Percentiles rank a stretch among this genome's conserved stretches.
phyloP scores from a whole-genome alignment of 2,888 invertebrate species.

The Tachystola acroxantha region DNA sequence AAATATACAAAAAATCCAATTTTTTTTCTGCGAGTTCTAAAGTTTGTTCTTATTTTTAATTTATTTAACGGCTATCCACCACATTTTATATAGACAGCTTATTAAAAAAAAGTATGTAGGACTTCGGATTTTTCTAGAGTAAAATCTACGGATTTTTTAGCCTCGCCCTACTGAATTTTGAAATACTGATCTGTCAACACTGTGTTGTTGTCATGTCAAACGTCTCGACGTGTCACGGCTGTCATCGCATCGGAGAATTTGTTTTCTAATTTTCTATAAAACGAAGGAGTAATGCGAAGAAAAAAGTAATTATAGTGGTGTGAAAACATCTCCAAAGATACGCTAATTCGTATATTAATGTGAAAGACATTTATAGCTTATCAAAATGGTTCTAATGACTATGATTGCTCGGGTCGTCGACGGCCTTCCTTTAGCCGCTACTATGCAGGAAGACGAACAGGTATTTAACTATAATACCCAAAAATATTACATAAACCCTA shows the following conservation, averaged over 20 bases:
- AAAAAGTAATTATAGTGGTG: constrained; percentile 41
- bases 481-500: not conserved
- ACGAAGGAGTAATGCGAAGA: constrained; percentile 64
- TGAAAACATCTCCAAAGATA: constrained; percentile 23
- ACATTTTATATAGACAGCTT: too few species aligned
- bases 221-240: constrained; percentile 55
- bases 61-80: too few species aligned
- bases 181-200: too few species aligned
- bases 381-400: constrained; percentile 95
- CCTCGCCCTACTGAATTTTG: too few species aligned
- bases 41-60: too few species aligned
- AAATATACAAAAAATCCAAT: too few species aligned
- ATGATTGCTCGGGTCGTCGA: constrained; percentile 98
- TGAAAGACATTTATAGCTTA: constrained; percentile 29
- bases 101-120: too few species aligned
- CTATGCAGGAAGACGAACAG: constrained; percentile 99
- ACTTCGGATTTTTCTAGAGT: too few species aligned
- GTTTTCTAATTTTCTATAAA: constrained; percentile 33
- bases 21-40: too few species aligned
- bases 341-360: constrained; percentile 29
- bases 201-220: constrained; percentile 59
- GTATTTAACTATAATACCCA: constrained; percentile 63
- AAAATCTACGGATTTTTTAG: too few species aligned
- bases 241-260: constrained; percentile 35
- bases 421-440: constrained; percentile 96